Evolutionary conservation across 2,113 vertebrate species (phyloP), one percentile per base, ranked within the genome.

Genomic region (Nestor notabilis): DNA sequence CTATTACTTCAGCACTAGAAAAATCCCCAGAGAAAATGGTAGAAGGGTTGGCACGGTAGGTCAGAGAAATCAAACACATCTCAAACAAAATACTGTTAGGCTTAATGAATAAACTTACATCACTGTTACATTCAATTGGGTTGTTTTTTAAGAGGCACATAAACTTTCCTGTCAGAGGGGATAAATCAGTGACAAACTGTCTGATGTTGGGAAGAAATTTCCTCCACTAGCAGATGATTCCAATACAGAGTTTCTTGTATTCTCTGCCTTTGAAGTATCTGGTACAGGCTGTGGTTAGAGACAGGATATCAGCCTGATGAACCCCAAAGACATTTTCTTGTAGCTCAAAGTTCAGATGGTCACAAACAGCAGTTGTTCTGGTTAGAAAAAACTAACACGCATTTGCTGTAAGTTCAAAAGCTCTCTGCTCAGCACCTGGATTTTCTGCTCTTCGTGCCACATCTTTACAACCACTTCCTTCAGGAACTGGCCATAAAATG

Each of bases 391-490:
- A 87, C 70, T 4, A 80, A 83, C 78, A 83, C 1, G 5, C 85
- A 77, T 95, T 96, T 88, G 87, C 87, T 88, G 4, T 10, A 5
- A 91, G 91, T 96, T 97, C 95, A 94, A 97, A 95, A 95, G 88
- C 93, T 91, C 87, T 96, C 95, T 97, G 95, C 92, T 95, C 87
- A 53, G 96, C 96, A 96, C 95, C 96, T 97, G 96, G 87, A 77
- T 88, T 94, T 93, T 77, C 84, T 90, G 83, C 70, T 96, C 78
- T 80, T 93, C 16, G 1, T 65, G 87, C 90, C 92, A 83, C 95
- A 95, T 91, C 88, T 97, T 97, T 95, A 96, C 79, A 92, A 95
- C 92, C 96, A 92, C 96, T 95, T 97, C 95, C 96, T 95, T 88
- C 92, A 93, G 92, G 92, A 95, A 96, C 85, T 31, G 72, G 75